phyloP scores from a whole-genome alignment of 2,113 vertebrate species.

The Poeciliopsis turrubarensis region DNA sequence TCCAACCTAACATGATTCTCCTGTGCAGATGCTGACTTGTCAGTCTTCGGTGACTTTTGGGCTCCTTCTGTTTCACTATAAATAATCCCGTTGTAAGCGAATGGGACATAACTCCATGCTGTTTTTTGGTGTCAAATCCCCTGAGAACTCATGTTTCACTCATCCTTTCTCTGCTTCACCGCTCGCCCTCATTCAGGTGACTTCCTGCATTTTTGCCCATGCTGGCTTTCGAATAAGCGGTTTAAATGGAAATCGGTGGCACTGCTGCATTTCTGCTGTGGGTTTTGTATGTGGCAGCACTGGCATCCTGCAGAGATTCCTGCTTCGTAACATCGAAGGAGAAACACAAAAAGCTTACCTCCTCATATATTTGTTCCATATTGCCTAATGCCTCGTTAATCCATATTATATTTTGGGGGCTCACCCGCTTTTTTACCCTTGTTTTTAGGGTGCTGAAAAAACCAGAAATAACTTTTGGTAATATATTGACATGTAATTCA shows the following conservation, averaged over 20 bases:
- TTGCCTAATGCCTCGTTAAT: neutral
- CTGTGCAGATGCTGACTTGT: neutral
- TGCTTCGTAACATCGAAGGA: no score
- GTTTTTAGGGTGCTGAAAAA: neutral
- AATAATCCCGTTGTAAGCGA: neutral
- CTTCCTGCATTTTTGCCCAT: conserved; percentile 21
- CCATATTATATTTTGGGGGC: conserved; percentile 1
- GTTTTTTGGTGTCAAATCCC: neutral
- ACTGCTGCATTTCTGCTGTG: neutral
- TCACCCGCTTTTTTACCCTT: neutral
- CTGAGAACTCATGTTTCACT: neutral
- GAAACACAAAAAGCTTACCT: neutral
- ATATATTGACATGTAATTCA: neutral
- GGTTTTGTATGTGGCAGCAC: neutral
- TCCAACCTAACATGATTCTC: conserved; percentile 11
- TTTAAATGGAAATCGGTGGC: neutral
- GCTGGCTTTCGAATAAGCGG: neutral
- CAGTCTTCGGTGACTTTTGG: neutral
- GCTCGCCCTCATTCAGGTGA: conserved; percentile 31
- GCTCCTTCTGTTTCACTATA: neutral
- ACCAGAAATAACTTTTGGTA: neutral
- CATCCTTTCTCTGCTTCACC: conserved; percentile 8
- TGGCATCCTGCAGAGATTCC: no score
- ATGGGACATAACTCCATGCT: neutral
- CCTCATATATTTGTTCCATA: neutral